Conservation (phyloP, 2,888 invertebrate species). For the Shargacucullia verbasci region DNA sequence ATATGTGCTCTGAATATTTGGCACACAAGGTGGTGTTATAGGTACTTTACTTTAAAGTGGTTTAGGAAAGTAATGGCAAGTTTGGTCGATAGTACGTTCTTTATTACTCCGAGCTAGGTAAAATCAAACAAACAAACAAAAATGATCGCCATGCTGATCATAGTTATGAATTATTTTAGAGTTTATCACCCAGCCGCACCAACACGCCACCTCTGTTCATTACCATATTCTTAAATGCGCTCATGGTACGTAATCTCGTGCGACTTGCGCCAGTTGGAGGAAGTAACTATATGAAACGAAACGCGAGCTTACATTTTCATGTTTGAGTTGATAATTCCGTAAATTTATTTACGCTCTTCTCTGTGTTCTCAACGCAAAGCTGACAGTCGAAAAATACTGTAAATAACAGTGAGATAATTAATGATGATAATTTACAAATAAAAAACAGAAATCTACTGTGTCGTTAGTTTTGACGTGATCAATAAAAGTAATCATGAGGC, state of each 20-base stretch:
- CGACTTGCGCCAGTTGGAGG: constrained; percentile 41
- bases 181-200: constrained; percentile 29
- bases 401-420: no score
- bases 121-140: no score
- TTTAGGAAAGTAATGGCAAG: constrained; percentile 4
- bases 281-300: constrained; percentile 46
- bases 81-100: neutral
- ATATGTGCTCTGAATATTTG: constrained; percentile 39
- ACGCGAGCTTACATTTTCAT: constrained; percentile 44
- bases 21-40: constrained; percentile 3
- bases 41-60: constrained; percentile 27
- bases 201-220: constrained; percentile 46
- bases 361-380: constrained; percentile 10
- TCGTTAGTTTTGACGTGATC: no score
- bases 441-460: no score
- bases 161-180: constrained; percentile 35
- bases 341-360: constrained; percentile 37
- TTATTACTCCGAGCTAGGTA: constrained; percentile 25
- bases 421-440: no score
- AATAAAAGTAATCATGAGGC: no score
- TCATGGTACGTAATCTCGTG: constrained; percentile 38
- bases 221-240: constrained; percentile 54
- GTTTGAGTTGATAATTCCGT: constrained; percentile 44
- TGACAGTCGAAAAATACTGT: constrained; percentile 16
- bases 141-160: constrained; percentile 28